phyloP scores from a whole-genome alignment of 1,140 invertebrate species.

The Neodiprion virginianus region DNA sequence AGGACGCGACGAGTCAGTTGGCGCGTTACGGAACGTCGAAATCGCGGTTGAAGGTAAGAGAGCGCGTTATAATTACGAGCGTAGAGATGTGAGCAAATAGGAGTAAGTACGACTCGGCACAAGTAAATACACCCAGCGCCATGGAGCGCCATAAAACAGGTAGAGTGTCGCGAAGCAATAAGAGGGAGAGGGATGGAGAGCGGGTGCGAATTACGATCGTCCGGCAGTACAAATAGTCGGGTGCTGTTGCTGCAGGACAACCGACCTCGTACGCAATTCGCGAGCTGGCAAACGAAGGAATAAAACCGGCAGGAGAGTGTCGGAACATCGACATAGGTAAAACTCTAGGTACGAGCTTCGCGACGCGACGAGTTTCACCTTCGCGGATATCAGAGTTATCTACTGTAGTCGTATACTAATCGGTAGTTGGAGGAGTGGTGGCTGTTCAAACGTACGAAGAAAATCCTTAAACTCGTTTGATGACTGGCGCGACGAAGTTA shows the following conservation, averaged over 20 bases:
- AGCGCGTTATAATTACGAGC: neutral
- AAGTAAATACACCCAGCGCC: neutral
- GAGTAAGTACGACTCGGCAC: slow-evolving; percentile 1
- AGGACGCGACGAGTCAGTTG: neutral
- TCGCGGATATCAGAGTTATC: neutral
- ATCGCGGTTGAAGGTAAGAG: neutral
- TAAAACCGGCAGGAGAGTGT: neutral
- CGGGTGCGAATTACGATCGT: neutral
- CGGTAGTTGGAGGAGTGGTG: too few relatives aligned
- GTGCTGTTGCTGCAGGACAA: neutral
- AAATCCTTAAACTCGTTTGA: too few relatives aligned
- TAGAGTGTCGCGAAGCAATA: slow-evolving; percentile 1
- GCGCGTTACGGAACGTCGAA: neutral
- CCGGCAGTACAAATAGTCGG: neutral
- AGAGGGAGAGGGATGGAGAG: neutral
- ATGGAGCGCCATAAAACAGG: neutral
- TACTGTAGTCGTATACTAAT: neutral
- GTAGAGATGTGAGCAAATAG: slow-evolving; percentile 5
- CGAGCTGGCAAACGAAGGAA: neutral
- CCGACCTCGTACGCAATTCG: neutral
- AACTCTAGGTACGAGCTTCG: neutral
- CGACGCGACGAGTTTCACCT: neutral
- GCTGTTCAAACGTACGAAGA: too few relatives aligned
- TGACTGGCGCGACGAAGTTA: too few relatives aligned
- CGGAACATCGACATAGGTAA: neutral